Conservation (phyloP, 2,888 invertebrate species). For the Oxyteleia sp. region DNA sequence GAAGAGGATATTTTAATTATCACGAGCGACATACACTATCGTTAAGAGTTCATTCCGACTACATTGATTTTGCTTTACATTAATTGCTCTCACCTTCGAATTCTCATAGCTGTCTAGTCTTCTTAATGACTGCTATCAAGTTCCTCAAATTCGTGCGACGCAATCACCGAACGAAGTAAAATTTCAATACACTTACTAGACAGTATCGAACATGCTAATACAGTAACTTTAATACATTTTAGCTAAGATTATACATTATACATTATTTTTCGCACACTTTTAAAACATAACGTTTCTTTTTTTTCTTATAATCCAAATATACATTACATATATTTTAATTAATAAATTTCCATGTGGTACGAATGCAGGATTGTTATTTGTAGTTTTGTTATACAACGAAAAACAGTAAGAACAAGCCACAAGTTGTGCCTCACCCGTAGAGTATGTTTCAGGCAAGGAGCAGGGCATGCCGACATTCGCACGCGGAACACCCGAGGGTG, state of each 20-base stretch:
- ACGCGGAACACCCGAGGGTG: constrained; percentile 89
- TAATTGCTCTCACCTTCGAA: constrained; percentile 85
- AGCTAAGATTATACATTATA: not conserved
- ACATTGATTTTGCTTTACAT: constrained; percentile 83
- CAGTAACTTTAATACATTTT: constrained; percentile 2
- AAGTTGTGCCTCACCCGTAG: constrained; percentile 88
- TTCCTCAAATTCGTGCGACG: constrained; percentile 19
- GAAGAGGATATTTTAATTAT: constrained; percentile 87
- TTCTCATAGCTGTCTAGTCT: constrained; percentile 68
- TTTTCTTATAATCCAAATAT: no score
- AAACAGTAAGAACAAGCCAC: constrained; percentile 85
- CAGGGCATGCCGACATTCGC: constrained; percentile 93
- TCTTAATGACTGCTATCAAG: constrained; percentile 67
- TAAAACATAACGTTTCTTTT: constrained; percentile 3
- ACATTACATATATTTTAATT: constrained; percentile 3
- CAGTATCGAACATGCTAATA: constrained; percentile 44
- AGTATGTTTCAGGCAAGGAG: constrained; percentile 92
- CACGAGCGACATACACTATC: constrained; percentile 79
- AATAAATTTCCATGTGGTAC: not conserved
- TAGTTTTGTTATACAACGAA: constrained; percentile 42
- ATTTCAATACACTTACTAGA: constrained; percentile 32
- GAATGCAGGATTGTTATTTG: constrained; percentile 63
- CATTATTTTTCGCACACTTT: not conserved
- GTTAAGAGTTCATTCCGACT: constrained; percentile 76
- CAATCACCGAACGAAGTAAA: constrained; percentile 26